These are phyloP conservation scores for Cyphomyrus plagiostoma DNA, from an alignment of 2,113 vertebrate species.

Conservation along the genomic window DNA sequence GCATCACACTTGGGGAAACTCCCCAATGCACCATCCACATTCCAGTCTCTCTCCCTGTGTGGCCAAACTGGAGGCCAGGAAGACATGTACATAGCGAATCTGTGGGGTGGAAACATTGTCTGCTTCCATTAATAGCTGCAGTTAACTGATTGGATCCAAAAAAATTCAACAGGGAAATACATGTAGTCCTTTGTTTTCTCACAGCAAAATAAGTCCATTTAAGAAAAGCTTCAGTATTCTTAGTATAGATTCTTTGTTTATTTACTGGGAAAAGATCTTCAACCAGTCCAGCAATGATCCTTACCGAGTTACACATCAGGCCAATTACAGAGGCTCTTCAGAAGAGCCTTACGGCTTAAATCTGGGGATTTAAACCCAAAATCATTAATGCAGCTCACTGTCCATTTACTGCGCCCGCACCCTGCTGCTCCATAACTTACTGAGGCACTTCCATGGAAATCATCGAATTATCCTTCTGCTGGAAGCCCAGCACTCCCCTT, in stretches of 20 bases:
- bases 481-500: slow-evolving; percentile 31
- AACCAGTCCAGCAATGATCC: background rate
- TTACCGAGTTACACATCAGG: background rate
- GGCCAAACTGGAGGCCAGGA: background rate
- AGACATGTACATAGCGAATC: background rate
- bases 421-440: background rate
- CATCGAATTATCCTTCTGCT: slow-evolving; percentile 1
- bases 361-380: background rate
- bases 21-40: background rate
- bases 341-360: background rate
- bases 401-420: background rate
- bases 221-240: background rate
- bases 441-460: background rate
- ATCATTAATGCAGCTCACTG: background rate
- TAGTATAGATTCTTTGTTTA: background rate
- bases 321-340: background rate
- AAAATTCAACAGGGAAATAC: background rate
- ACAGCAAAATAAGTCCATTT: background rate
- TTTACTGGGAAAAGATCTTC: background rate
- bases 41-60: background rate
- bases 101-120: background rate
- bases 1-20: background rate
- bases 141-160: background rate
- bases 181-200: background rate
- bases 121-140: background rate